These are phyloP conservation scores for Drosophila silvestris DNA, from an alignment of 2,888 invertebrate genomes.

Conservation along the genomic window DNA sequence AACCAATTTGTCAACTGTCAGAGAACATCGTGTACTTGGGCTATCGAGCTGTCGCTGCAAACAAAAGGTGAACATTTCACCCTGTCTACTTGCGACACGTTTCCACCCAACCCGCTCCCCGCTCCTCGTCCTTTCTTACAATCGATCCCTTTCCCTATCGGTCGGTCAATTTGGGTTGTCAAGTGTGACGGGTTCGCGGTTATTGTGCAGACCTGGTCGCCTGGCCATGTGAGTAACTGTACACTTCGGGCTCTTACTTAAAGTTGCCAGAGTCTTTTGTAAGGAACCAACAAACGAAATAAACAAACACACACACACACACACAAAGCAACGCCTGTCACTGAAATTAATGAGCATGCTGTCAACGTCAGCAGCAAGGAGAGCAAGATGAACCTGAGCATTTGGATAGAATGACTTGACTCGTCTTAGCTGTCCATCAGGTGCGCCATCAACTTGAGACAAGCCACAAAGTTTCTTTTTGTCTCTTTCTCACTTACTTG, in stretches of 20 bases:
- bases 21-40: conserved; percentile 64
- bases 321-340: conserved; percentile 42
- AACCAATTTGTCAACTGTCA: conserved; percentile 82
- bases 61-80: conserved; percentile 60
- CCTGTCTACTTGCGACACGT: conserved; percentile 19
- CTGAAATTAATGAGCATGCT: conserved; percentile 72
- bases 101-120: too few species aligned
- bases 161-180: conserved; percentile 64
- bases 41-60: conserved; percentile 65
- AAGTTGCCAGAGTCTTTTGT: conserved; percentile 21
- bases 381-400: background rate
- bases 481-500: conserved; percentile 47
- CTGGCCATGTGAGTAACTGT: conserved; percentile 32
- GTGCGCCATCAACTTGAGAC: conserved; percentile 39
- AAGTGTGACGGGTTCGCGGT: conserved; percentile 61
- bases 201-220: conserved; percentile 45
- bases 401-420: conserved; percentile 10
- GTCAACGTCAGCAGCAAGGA: conserved; percentile 27
- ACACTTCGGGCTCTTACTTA: conserved; percentile 6
- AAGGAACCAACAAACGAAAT: conserved; percentile 60
- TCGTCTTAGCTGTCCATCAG: conserved; percentile 27
- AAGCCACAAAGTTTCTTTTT: conserved; percentile 74
- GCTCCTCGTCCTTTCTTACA: background rate
- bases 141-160: background rate
- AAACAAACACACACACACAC: conserved; percentile 56